Base-by-base conservation (phyloP, 2,888 invertebrate genomes). In the Noctua pronuba region DNA sequence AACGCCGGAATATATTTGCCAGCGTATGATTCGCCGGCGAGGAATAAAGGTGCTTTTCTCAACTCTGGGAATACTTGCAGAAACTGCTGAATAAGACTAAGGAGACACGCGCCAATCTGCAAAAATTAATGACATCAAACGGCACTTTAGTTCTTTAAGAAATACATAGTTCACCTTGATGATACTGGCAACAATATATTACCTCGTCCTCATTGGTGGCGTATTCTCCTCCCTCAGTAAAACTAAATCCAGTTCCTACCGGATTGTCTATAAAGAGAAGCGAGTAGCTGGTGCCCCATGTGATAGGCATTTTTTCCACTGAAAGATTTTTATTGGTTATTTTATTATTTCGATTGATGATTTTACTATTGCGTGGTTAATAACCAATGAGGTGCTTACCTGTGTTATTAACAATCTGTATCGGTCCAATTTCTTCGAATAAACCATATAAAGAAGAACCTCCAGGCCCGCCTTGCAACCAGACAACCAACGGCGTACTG, bases 241-340 rank as follows among this genome's bases (percentile, higher is more conserved):
- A 78, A 38, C 78, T 78, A 16, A 78, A 78, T 24, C 78, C 96
- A 64, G 96, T 93, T 16, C 97, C 96, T 28, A 97, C 97, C 3
- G 97, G 97, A 87, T 97, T 97, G 85, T 97, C 97, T 79, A 97
- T 96, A 89, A 96, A 97, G 24, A 97, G 84, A 84, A 97, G 90
- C 38, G 96, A 66, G 95, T 78, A 96, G 60, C 94, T 93, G 64
- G 78, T 76, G 52, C 68, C 76, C 60, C 60, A 58, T 24, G 49
- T 49, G 0, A 11, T 7, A 78, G 83, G 78, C 78, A 38, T 78
- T 64, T 76, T 83, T 46, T 79, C 70, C 49, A 52, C 87, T 85
- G n/a, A 70, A 77, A 78, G 3, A 21, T 62, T 10, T 46, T 38
- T 49, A 49, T 1, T n/a, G 13, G 2, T 21, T 28, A 58, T 18